Base-by-base conservation (phyloP, 2,888 invertebrate genomes). In the Tillus elongatus region DNA sequence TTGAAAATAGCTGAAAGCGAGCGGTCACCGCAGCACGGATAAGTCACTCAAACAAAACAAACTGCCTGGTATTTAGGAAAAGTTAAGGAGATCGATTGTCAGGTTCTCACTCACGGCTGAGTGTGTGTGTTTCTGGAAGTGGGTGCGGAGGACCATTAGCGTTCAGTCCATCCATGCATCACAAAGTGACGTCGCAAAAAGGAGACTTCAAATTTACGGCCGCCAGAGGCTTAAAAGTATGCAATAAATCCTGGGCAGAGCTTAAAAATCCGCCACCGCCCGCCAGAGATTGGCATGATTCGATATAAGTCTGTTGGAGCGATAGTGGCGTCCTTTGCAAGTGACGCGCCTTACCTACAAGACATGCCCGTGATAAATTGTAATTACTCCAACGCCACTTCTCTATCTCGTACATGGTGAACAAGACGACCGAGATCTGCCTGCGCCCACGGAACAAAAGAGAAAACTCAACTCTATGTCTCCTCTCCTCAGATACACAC, bases 141-240 rank as follows among this genome's bases (percentile, higher is more conserved):
- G 43, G 33, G 32, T 38, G 39, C 41, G 39, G 39, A 39, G 47
- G 39, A 39, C 47, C 49, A 54, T 54, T 52, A 54, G 50, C 47
- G 45, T 47, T 49, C 52, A 42, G 46, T 47, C 51, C 53, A 50
- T 53, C 59, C 54, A 61, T 61, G 58, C 58, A 62, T 61, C 59
- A 62, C 54, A 53, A 57, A 56, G 55, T 56, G 57, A 57, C 55
- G 56, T 51, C 52, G 54, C 54, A 57, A 58, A 61, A 58, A 60
- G 56, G 58, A 57, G 53, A 52, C 58, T 58, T 61, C 63, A 64
- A 64, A 66, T 66, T 66, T 66, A 66, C 63, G 63, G 61, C 60
- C 64, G 61, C 58, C 63, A 51, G 60, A 60, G 64, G 64, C 66
- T 66, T 66, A 66, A 66, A 66, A 66, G 63, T 64, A 61, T 61